Evolutionary conservation across 2,113 vertebrate genomes (phyloP), one percentile per base, ranked within the genome.

Genomic region (Eidolon helvum): DNA sequence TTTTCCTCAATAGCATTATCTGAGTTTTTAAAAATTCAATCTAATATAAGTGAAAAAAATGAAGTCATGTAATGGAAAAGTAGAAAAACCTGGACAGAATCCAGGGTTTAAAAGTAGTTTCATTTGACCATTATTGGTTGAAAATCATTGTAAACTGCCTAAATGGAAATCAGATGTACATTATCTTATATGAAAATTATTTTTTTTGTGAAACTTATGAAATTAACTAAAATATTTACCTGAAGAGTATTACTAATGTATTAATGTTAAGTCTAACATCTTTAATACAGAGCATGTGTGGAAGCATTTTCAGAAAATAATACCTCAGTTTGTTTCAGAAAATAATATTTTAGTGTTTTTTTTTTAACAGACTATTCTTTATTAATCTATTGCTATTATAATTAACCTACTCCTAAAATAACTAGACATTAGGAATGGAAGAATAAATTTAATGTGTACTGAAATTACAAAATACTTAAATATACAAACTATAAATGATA

Each of bases 181-280:
- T 95, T 87, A n/a, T 90, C 30, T 57, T 95, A 59, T 53, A 19
- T 95, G 72, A 91, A 92, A 97, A 63, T 96, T 71, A 30, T 79
- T 87, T 96, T 84, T 50, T 40, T 59, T 96, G 66, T 65, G 96
- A 22, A 94, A 94, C 68, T 96, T 95, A n/a, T 4, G 30, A 90
- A 97, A 95, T 79, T 75, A 87, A 80, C 55, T 90, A 28, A 50
- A 50, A 59, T 95, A 83, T 61, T 78, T 87, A 91, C 79, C 77
- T 89, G 35, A 68, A 68, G 30, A 75, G 0, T 75, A 57, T 82
- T 53, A 95, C 28, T 96, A 87, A 95, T 84, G 10, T 90, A 93
- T 68, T 92, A 93, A 50, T 91, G n/a, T 92, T 94, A 96, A 94
- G 28, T 82, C 77, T 98, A 91, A 83, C 75, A 90, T 59, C 16